These are phyloP conservation scores for Willowsia nigromaculata DNA, from an alignment of 2,888 invertebrate genomes.

Conservation along the genomic window DNA sequence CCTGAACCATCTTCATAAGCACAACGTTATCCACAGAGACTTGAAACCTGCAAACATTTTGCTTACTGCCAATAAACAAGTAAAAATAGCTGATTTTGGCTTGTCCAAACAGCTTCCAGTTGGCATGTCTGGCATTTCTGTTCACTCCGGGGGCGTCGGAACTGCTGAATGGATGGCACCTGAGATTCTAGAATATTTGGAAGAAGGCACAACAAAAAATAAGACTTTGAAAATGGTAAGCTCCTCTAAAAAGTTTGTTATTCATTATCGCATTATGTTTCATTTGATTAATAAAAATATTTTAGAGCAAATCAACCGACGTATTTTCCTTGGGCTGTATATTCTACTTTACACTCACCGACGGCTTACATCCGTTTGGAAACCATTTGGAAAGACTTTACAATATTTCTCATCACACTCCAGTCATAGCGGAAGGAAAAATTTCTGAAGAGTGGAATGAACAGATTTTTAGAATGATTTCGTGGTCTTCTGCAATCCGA, in stretches of 20 bases:
- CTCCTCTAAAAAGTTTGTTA: neutral
- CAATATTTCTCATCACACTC: neutral
- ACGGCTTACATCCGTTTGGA: slow-evolving; percentile 9
- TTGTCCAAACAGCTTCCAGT: neutral
- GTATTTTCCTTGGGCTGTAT: slow-evolving; percentile 41
- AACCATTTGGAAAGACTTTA: neutral
- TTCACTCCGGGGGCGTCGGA: neutral
- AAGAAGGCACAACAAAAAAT: neutral
- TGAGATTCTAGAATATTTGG: neutral
- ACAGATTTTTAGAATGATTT: neutral
- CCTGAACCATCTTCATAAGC: neutral
- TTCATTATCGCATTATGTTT: neutral
- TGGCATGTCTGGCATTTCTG: neutral
- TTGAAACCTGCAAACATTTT: slow-evolving; percentile 23
- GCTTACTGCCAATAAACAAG: neutral
- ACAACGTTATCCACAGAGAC: neutral
- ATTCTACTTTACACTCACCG: neutral
- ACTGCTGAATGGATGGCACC: neutral
- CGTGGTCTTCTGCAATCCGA: neutral
- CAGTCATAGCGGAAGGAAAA: neutral
- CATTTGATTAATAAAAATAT: neutral
- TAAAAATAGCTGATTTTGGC: slow-evolving; percentile 20
- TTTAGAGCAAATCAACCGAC: neutral
- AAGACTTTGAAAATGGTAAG: neutral
- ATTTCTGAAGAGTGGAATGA: neutral